These are phyloP conservation scores for Felis chaus DNA, from an alignment of 2,113 vertebrate genomes.

Conservation along the genomic window DNA sequence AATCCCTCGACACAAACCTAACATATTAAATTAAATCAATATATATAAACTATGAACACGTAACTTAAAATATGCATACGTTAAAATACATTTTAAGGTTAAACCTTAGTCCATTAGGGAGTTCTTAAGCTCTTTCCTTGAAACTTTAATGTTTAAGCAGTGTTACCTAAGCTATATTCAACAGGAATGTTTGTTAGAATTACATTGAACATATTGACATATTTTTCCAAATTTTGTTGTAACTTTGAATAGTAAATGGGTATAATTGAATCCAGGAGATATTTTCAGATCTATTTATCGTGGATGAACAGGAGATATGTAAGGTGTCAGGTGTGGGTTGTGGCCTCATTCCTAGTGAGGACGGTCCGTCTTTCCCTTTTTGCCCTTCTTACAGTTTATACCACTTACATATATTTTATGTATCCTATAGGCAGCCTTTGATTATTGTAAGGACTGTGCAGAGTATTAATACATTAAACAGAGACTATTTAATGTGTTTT, in stretches of 20 bases:
- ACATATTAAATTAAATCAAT: neutral
- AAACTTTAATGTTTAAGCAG: neutral
- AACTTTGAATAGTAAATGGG: neutral
- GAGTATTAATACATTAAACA: neutral
- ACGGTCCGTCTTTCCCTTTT: neutral
- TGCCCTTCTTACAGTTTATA: neutral
- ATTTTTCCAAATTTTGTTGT: neutral
- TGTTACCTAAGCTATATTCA: neutral
- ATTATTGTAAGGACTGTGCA: constrained; percentile 20
- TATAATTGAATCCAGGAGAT: neutral
- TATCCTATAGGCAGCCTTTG: neutral
- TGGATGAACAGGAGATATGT: neutral
- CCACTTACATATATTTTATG: neutral
- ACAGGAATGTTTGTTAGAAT: neutral
- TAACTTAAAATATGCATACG: constrained; percentile 27
- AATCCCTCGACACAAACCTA: neutral
- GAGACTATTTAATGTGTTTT: constrained; percentile 19
- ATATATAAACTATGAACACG: neutral
- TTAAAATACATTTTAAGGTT: neutral
- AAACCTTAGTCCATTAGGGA: neutral
- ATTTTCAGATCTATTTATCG: neutral
- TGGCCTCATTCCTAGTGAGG: neutral
- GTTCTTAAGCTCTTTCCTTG: neutral
- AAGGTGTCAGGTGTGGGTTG: neutral
- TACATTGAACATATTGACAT: neutral